Percentiles rank a stretch among this genome's conserved stretches.
These are phyloP conservation scores for Ctenochaetus hawaiiensis DNA, from an alignment of 2,797 vertebrate species.

Conservation along the genomic window DNA sequence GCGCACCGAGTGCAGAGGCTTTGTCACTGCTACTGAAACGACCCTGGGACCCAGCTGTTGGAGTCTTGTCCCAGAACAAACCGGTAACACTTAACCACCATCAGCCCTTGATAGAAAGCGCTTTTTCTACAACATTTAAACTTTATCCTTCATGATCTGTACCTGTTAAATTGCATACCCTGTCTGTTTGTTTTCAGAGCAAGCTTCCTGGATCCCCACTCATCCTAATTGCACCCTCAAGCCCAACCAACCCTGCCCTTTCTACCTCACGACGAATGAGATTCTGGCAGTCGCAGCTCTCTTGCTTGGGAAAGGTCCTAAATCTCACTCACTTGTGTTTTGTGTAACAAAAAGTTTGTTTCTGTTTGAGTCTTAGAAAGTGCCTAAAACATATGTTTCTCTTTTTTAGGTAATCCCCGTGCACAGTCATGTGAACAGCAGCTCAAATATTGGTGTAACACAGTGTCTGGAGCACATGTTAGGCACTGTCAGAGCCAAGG, in stretches of 20 bases:
- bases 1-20: slow-evolving; percentile 93
- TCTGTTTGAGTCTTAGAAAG: not conserved
- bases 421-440: slow-evolving; percentile 90
- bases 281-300: slow-evolving; percentile 99
- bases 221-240: slow-evolving; percentile 94
- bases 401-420: slow-evolving; percentile 92
- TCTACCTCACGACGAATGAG: slow-evolving; percentile 93
- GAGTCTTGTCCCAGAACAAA: slow-evolving; percentile 97
- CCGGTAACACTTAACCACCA: slow-evolving; percentile 83
- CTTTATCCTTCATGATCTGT: not conserved
- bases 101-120: not conserved
- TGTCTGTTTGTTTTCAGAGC: slow-evolving; percentile 82
- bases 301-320: slow-evolving; percentile 95
- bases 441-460: slow-evolving; percentile 90
- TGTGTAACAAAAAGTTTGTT: not conserved
- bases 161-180: not conserved
- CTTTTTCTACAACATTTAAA: not conserved
- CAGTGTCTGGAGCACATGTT: slow-evolving; percentile 98
- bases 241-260: slow-evolving; percentile 90
- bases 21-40: slow-evolving; percentile 95
- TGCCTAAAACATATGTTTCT: slow-evolving; percentile 39
- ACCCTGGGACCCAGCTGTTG: slow-evolving; percentile 98
- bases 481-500: slow-evolving; percentile 92
- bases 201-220: slow-evolving; percentile 97
- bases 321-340: not conserved